These are phyloP conservation scores for Ageneiosus marmoratus DNA, from an alignment of 2,113 vertebrate species.

Conservation along the genomic window DNA sequence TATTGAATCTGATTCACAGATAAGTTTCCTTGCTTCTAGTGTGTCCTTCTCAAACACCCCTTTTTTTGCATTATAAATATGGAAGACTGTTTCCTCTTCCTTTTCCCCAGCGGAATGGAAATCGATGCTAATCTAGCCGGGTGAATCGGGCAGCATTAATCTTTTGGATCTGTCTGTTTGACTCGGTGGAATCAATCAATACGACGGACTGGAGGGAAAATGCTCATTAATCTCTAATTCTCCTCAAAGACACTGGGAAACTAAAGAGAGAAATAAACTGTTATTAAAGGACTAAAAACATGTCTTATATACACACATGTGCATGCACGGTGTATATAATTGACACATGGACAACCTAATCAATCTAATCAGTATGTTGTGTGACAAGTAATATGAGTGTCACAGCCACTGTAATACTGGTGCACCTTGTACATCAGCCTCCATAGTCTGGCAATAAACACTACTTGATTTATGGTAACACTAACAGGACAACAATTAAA, in stretches of 20 bases:
- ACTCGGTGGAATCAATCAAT: constrained; percentile 36
- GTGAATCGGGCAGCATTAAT: constrained; percentile 45
- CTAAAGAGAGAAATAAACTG: constrained; percentile 16
- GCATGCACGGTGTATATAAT: background rate
- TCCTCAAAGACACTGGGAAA: constrained; percentile 26
- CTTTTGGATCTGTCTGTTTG: constrained; percentile 38
- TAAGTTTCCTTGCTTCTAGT: background rate
- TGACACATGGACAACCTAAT: background rate
- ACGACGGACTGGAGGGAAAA: constrained; percentile 23
- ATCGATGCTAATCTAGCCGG: constrained; percentile 33
- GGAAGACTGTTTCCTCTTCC: constrained; percentile 28
- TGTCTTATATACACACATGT: constrained; percentile 45
- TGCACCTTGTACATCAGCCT: background rate
- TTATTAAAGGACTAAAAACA: constrained; percentile 32
- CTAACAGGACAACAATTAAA: background rate
- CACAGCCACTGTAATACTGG: background rate
- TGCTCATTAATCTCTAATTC: constrained; percentile 41
- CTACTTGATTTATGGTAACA: background rate
- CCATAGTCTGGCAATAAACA: background rate
- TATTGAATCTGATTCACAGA: background rate
- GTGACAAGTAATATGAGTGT: background rate
- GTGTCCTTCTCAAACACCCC: background rate
- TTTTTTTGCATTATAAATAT: constrained; percentile 37
- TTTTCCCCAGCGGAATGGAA: constrained; percentile 31
- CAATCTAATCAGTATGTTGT: background rate